A percentile compares a stretch with the other conserved stretches of the same genome.
These are phyloP conservation scores for Coccyzus lansbergi DNA, from an alignment of 2,797 vertebrate species.

Conservation along the genomic window DNA sequence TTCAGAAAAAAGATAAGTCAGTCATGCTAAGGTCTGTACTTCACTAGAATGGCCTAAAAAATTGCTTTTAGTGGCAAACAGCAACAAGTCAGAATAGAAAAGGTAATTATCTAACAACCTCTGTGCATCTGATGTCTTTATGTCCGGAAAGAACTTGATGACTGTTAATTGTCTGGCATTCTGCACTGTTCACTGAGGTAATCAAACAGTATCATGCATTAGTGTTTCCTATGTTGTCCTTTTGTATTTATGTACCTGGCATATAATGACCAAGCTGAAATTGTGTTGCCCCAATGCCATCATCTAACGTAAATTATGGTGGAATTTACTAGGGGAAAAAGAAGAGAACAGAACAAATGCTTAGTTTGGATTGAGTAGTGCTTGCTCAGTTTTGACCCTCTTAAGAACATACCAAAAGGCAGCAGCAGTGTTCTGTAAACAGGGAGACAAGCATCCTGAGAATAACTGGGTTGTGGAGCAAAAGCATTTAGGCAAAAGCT, in stretches of 20 bases:
- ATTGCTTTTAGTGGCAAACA: not conserved
- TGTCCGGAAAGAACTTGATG: not conserved
- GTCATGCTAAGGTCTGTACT: not conserved
- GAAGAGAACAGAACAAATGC: fast-evolving
- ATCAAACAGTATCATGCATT: fast-evolving
- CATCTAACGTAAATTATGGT: not conserved
- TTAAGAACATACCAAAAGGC: not conserved
- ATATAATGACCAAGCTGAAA: not conserved
- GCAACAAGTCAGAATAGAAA: not conserved
- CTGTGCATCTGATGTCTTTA: not conserved
- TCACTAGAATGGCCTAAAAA: not conserved
- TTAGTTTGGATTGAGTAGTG: not conserved
- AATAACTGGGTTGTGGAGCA: not conserved
- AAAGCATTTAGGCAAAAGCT: not conserved
- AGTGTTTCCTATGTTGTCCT: not conserved
- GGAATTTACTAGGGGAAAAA: not conserved
- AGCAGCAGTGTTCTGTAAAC: not conserved
- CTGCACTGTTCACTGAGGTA: fast-evolving
- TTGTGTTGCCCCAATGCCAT: fast-evolving
- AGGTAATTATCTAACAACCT: fast-evolving
- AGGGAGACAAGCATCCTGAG: not conserved
- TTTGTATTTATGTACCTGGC: not conserved
- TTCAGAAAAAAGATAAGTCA: not conserved
- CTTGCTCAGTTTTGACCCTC: not conserved
- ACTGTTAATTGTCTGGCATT: fast-evolving